Conservation (phyloP, 1,140 invertebrate genomes). For the Drosophila tropicalis region DNA sequence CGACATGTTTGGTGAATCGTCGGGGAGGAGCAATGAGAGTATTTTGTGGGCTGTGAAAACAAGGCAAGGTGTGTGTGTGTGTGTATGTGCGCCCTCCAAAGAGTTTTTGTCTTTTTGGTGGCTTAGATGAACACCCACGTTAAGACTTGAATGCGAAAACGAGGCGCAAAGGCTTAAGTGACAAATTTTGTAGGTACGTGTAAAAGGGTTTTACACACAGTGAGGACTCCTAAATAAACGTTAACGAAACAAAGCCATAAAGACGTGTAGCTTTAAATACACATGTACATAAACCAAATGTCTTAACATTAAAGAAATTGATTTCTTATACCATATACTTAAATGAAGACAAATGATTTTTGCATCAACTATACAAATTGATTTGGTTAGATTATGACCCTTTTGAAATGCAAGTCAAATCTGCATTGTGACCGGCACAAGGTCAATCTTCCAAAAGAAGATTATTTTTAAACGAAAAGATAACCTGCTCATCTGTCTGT, state of each 20-base stretch:
- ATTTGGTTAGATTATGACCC: no score
- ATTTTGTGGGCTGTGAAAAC: background rate
- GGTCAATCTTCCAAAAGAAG: no score
- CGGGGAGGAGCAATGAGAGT: background rate
- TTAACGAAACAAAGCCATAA: background rate
- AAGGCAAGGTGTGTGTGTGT: background rate
- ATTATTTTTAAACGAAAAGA: no score
- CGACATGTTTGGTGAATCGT: constrained; percentile 41
- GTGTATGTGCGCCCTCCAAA: constrained; percentile 1
- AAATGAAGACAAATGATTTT: no score
- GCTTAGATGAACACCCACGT: constrained; percentile 33
- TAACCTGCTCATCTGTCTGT: no score
- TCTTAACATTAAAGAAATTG: no score
- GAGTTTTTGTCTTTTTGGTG: constrained; percentile 26
- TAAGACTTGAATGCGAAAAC: constrained; percentile 39
- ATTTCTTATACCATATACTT: no score
- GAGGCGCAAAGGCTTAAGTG: constrained; percentile 30
- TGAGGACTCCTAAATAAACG: background rate
- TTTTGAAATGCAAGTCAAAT: no score
- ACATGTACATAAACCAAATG: no score
- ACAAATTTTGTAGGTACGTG: constrained; percentile 37
- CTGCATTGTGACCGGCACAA: no score
- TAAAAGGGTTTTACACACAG: constrained; percentile 5
- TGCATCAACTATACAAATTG: no score
- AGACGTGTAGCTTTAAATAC: background rate